Conservation (phyloP, 2,797 vertebrate genomes). For the Crossoptilon crossoptilon region DNA sequence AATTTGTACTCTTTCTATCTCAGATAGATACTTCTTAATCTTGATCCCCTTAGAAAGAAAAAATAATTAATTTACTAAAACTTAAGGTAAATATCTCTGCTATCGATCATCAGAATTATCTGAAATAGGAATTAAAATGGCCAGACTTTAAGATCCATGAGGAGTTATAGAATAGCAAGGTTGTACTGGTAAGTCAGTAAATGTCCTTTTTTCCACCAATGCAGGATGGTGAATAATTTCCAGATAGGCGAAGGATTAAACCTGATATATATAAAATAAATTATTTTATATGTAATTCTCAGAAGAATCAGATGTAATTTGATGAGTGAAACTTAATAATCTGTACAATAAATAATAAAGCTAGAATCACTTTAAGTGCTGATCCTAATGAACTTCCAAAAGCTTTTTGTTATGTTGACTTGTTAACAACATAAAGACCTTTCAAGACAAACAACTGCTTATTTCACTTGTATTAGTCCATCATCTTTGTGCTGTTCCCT, state of each 20-base stretch:
- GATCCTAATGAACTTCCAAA: background rate
- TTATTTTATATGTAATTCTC: background rate
- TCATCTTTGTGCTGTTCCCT: background rate
- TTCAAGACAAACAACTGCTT: background rate
- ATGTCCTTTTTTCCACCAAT: background rate
- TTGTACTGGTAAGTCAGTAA: background rate
- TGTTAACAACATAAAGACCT: background rate
- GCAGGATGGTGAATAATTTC: background rate
- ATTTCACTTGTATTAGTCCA: background rate
- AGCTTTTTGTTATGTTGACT: conserved; percentile 8
- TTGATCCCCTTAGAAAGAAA: background rate
- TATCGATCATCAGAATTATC: background rate
- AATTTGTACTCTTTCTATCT: conserved; percentile 11
- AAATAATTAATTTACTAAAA: background rate
- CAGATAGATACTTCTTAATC: background rate
- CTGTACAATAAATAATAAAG: background rate
- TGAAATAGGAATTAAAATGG: background rate
- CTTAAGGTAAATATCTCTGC: background rate
- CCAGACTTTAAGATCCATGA: background rate
- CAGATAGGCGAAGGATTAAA: conserved; percentile 1
- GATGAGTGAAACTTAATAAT: background rate
- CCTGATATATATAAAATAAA: background rate
- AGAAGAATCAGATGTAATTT: background rate
- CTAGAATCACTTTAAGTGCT: background rate
- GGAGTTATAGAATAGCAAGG: background rate